Percentiles rank a stretch among this genome's conserved stretches.
These are phyloP conservation scores for Drosophila gunungcola DNA, from an alignment of 1,140 invertebrate genomes.

Conservation along the genomic window DNA sequence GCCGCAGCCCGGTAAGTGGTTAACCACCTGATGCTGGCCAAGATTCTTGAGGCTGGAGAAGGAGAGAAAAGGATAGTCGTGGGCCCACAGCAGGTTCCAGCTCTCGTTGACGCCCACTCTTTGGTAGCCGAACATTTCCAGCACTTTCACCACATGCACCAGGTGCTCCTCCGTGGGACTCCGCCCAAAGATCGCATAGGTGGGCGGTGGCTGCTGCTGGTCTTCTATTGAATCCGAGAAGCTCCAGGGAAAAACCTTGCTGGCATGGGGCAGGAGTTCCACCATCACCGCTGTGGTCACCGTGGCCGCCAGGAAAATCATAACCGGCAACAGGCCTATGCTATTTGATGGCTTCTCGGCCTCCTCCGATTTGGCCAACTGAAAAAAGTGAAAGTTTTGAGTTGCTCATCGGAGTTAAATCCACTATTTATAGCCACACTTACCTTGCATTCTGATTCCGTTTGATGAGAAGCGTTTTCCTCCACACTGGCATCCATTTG, in stretches of 20 bases:
- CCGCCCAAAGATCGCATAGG: constrained; percentile 86
- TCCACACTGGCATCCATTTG: constrained; percentile 31
- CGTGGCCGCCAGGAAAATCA: constrained; percentile 63
- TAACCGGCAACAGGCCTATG: constrained; percentile 49
- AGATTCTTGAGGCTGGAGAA: constrained; percentile 87
- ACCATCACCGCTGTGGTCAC: constrained; percentile 61
- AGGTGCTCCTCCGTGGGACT: constrained; percentile 87
- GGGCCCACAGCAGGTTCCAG: constrained; percentile 96
- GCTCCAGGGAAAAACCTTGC: constrained; percentile 14
- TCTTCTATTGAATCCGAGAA: not conserved
- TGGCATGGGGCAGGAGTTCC: constrained; percentile 52
- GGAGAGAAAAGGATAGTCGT: constrained; percentile 94
- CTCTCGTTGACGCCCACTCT: constrained; percentile 86
- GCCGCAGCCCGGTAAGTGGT: constrained; percentile 97
- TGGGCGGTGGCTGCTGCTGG: constrained; percentile 5
- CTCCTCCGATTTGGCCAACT: constrained; percentile 28
- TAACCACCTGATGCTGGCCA: constrained; percentile 92
- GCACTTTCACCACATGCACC: constrained; percentile 91
- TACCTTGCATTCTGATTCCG: constrained; percentile 7
- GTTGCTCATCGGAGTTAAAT: not conserved
- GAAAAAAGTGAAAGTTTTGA: constrained; percentile 47
- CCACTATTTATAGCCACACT: not conserved
- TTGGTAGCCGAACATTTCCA: constrained; percentile 90
- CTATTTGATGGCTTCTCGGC: constrained; percentile 15
- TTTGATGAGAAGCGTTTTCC: constrained; percentile 5